Evolutionary conservation across 30 jellyfish, hydroid and myxozoan species (phyloP), one percentile per base, ranked within the genome.

Genomic region (Rhopilema esculentum): DNA sequence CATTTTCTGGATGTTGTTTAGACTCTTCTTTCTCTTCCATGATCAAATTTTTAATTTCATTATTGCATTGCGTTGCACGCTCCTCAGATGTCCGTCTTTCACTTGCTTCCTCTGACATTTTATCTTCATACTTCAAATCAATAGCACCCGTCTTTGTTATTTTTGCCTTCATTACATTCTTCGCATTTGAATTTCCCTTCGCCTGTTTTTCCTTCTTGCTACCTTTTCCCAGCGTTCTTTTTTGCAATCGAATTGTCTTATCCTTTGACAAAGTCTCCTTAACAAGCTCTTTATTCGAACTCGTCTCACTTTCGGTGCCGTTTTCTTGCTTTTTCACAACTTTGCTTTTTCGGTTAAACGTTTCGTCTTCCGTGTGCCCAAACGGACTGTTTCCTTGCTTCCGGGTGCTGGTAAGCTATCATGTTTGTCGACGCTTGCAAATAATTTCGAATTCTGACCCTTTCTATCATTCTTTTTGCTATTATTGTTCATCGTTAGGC

Each of bases 131-230:
- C 26, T 68, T 65, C 23, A 84, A 19, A 22, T 61, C 85, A 20
- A 73, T 16, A 33, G 72, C 17, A 27, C 94, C 94, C 0, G 49
- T 66, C 16, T 73, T 77, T n/a, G 75, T 74, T 1, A 65, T 48
- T 1, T 25, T 51, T 1, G 94, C 94, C 18, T 27, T 85, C 83
- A 75, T 73, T 7, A 72, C 79, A 62, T 69, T 85, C 25, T 22
- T 40, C 21, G 62, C 50, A 66, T 70, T 77, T 40, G 57, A 40
- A 40, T 40, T 6, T 2, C 27, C 20, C 27, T 33, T 66, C 74
- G 24, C 26, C 27, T 1, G 20, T 30, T 79, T 79, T 28, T 79
- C 7, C 29, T 62, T 52, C 82, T 62, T 74, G 25, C 65, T 52
- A 1, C 82, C 74, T 28, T 84, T 84, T 8, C 87, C 20, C 32